Conservation (phyloP, 2,113 vertebrate genomes). For the pig (Sus scrofa) region DNA sequence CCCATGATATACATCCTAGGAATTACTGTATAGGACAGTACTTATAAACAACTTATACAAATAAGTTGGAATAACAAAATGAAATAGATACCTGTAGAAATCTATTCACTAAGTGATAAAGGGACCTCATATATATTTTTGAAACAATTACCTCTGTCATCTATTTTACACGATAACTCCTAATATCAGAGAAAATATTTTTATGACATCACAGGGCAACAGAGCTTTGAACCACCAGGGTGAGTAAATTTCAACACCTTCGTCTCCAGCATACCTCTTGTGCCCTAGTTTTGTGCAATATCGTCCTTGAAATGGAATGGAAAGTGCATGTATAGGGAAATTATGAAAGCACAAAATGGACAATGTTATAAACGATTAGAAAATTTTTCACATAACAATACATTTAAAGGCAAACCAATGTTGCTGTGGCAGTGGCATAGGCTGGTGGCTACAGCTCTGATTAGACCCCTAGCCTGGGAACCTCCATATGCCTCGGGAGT, state of each 20-base stretch:
- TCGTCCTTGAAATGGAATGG: background rate
- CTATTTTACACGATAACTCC: background rate
- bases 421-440: too few species aligned
- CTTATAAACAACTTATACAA: background rate
- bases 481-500: too few species aligned
- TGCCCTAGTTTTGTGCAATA: background rate
- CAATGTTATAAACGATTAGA: background rate
- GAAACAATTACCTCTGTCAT: background rate
- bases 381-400: background rate
- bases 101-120: background rate
- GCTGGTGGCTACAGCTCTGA: too few species aligned
- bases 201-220: background rate
- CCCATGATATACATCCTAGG: background rate
- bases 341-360: background rate
- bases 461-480: too few species aligned
- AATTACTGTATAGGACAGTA: background rate
- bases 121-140: background rate
- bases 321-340: background rate
- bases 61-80: background rate
- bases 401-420: background rate
- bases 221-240: background rate
- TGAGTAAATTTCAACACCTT: conserved; percentile 7
- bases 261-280: background rate
- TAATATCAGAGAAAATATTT: conserved; percentile 18
- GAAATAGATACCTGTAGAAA: background rate